phyloP scores from a whole-genome alignment of 2,113 vertebrate species.

The Elgaria multicarinata region DNA sequence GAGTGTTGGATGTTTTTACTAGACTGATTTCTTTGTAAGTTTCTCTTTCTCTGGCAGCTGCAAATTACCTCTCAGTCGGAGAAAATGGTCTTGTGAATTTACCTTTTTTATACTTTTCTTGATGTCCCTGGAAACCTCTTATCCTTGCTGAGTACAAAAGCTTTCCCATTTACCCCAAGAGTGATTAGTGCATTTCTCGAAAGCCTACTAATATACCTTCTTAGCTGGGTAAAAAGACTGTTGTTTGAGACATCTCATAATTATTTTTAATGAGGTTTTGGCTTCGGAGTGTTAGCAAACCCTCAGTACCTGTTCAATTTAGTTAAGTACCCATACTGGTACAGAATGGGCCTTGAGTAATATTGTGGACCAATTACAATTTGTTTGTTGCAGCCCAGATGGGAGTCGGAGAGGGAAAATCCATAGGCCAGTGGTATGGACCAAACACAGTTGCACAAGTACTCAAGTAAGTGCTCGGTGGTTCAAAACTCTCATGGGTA shows the following conservation, averaged over 20 bases:
- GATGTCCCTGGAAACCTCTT: not conserved
- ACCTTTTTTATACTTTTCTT: not conserved
- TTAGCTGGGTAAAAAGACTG: no score
- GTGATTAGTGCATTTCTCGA: not conserved
- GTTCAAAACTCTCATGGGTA: not conserved
- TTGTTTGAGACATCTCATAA: not conserved
- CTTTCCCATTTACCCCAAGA: not conserved
- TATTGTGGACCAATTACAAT: not conserved
- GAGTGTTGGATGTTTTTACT: not conserved
- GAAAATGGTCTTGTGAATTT: not conserved
- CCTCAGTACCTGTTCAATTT: not conserved
- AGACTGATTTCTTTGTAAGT: not conserved
- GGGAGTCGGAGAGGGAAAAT: slow-evolving; percentile 98
- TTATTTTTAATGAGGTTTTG: not conserved
- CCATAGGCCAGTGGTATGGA: slow-evolving; percentile 98
- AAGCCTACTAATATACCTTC: no score
- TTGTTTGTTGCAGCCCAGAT: slow-evolving; percentile 89
- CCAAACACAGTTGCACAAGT: slow-evolving; percentile 98
- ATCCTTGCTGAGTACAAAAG: not conserved
- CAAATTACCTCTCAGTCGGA: not conserved
- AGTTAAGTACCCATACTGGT: not conserved
- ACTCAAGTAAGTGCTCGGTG: slow-evolving; percentile 86
- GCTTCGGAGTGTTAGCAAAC: not conserved
- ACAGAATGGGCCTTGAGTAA: not conserved
- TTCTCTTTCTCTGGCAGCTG: no score